phyloP scores from a whole-genome alignment of 1,140 invertebrate genomes.

The Caenorhabditis elegans region WBcel235 BX284602.5:527501-528000 shows the following conservation, averaged over 20 bases:
- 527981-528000: constrained; percentile 37
- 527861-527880: constrained; percentile 64
- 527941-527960: constrained; percentile 52
- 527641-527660: constrained; percentile 62
- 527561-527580: constrained; percentile 50
- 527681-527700: constrained; percentile 55
- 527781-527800: constrained; percentile 60
- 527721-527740: not conserved
- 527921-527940: constrained; percentile 51
- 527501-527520: not conserved
- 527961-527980: constrained; percentile 41
- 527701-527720: not conserved
- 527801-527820: constrained; percentile 61
- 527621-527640: constrained; percentile 57
- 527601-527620: constrained; percentile 57
- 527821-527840: constrained; percentile 54
- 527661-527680: constrained; percentile 58
- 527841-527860: constrained; percentile 54
- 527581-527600: constrained; percentile 57
- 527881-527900: constrained; percentile 52
- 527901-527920: not conserved
- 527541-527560: constrained; percentile 55
- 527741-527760: constrained; percentile 55
- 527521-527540: constrained; percentile 24
- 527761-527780: constrained; percentile 59